phyloP scores from a whole-genome alignment of 2,888 invertebrate genomes.

The Lochmaea capreae region DNA sequence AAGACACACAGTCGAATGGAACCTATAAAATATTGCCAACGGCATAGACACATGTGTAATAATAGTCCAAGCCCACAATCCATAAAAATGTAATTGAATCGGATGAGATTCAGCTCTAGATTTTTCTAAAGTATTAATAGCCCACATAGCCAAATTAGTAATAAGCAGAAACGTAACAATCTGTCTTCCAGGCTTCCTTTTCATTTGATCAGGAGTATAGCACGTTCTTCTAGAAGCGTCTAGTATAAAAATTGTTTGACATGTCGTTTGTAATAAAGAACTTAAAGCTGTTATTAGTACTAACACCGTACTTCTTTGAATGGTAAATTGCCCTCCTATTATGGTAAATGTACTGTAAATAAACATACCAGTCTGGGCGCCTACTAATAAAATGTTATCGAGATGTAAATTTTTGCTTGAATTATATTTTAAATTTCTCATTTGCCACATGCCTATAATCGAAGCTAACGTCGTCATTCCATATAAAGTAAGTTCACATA shows the following conservation, averaged over 20 bases:
- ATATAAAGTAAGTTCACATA: slow-evolving; percentile 89
- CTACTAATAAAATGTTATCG: slow-evolving; percentile 91
- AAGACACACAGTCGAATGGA: slow-evolving; percentile 94
- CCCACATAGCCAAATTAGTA: slow-evolving; percentile 94
- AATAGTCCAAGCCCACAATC: slow-evolving; percentile 95
- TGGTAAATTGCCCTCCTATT: slow-evolving; percentile 90
- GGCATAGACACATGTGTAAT: slow-evolving; percentile 96
- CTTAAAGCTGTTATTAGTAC: slow-evolving; percentile 87
- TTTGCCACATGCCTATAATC: slow-evolving; percentile 88
- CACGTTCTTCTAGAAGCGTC: slow-evolving; percentile 90
- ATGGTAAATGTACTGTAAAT: slow-evolving; percentile 94
- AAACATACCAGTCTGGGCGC: slow-evolving; percentile 94
- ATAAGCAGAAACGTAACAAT: slow-evolving; percentile 92
- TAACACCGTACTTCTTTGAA: slow-evolving; percentile 82
- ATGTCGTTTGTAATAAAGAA: slow-evolving; percentile 88
- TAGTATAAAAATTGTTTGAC: slow-evolving; percentile 91
- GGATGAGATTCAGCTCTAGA: slow-evolving; percentile 92
- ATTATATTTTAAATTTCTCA: slow-evolving; percentile 87
- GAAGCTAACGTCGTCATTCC: slow-evolving; percentile 88
- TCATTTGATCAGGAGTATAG: slow-evolving; percentile 82
- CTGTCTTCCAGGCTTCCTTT: slow-evolving; percentile 91
- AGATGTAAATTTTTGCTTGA: slow-evolving; percentile 68
- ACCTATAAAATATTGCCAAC: slow-evolving; percentile 91
- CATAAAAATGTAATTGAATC: slow-evolving; percentile 91
- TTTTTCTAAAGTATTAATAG: slow-evolving; percentile 92